Percentiles rank a stretch among this genome's conserved stretches.
Evolutionary conservation across 2,113 vertebrate species (phyloP).

Genomic region (Triplophysa siluroides): DNA sequence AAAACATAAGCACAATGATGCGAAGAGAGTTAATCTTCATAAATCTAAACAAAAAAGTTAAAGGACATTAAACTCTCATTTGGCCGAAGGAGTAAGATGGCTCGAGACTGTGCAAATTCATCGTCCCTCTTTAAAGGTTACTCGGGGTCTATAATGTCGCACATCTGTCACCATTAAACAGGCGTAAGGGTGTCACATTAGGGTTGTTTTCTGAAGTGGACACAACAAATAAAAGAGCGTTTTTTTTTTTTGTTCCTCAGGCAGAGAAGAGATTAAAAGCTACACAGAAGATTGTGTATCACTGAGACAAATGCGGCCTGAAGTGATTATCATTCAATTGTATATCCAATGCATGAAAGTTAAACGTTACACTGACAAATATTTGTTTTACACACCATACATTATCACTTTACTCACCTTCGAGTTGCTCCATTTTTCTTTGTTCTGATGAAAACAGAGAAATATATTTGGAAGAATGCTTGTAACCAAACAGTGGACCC

Average conservation of each 20-base stretch:
- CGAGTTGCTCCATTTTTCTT: no score
- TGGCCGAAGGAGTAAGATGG: constrained; percentile 16
- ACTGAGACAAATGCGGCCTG: constrained; percentile 19
- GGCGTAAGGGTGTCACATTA: constrained; percentile 9
- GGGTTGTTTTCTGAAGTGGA: constrained; percentile 5
- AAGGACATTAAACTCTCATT: not conserved
- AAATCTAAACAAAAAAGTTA: not conserved
- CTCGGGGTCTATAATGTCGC: constrained; percentile 26
- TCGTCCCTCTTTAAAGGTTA: constrained; percentile 35
- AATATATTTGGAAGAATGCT: no score
- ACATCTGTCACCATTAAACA: constrained; percentile 39
- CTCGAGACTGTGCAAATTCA: constrained; percentile 2
- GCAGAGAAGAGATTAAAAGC: constrained; percentile 19
- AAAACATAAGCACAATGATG: constrained; percentile 16
- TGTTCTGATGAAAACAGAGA: no score
- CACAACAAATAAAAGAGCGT: constrained; percentile 5
- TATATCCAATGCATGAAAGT: constrained; percentile 6
- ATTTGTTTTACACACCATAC: not conserved
- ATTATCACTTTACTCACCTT: no score
- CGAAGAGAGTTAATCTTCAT: constrained; percentile 15
- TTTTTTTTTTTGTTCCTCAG: not conserved
- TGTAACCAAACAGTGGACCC: no score
- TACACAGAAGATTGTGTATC: constrained; percentile 35
- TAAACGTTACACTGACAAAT: constrained; percentile 6
- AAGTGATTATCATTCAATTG: constrained; percentile 2